Evolutionary conservation across 2,888 invertebrate genomes (phyloP), one percentile per base, ranked within the genome.

Genomic region (Ennomos erosarius): DNA sequence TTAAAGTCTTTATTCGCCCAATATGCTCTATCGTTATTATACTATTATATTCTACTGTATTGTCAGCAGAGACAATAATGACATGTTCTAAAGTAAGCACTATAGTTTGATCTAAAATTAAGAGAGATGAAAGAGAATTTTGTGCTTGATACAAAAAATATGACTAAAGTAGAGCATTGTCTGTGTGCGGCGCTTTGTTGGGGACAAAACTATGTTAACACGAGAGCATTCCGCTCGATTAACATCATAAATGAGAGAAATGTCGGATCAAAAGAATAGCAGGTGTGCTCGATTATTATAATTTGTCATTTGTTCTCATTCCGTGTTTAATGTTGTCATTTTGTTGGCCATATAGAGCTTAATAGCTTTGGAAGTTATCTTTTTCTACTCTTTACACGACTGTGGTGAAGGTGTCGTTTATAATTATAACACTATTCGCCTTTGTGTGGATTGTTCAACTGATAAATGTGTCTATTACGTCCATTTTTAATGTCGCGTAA

Each of bases 211-310:
- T 85, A 82, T 85, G 87, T 88, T 86, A 88, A 85, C 86, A 85
- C 79, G 81, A 78, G 78, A 84, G 82, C 82, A 89, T 87, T 87
- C 84, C 89, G 89, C 85, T 88, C 91, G 84, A 90, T 92, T 91
- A 88, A 83, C 81, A 78, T 90, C 90, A 92, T 91, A 92, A 91
- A 91, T 90, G 90, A 91, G 91, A 89, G 90, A 90, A 90, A 88
- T 90, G 88, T 86, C 79, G 79, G 90, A 91, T 92, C 92, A 90
- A 90, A 90, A 90, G 91, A 87, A 91, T 89, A 89, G 85, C 92
- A 92, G 92, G 92, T 92, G 91, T 89, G 78, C 81, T 80, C 85
- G 86, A 88, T 91, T 92, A 89, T 85, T 82, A 88, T 86, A 88
- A 90, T 90, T 88, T 88, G 89, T 90, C 89, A 90, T 90, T 87